A percentile compares a stretch with the other conserved stretches of the same genome.
These are phyloP conservation scores for Illadopsis cleaveri DNA, from an alignment of 2,113 vertebrate species.

Conservation along the genomic window DNA sequence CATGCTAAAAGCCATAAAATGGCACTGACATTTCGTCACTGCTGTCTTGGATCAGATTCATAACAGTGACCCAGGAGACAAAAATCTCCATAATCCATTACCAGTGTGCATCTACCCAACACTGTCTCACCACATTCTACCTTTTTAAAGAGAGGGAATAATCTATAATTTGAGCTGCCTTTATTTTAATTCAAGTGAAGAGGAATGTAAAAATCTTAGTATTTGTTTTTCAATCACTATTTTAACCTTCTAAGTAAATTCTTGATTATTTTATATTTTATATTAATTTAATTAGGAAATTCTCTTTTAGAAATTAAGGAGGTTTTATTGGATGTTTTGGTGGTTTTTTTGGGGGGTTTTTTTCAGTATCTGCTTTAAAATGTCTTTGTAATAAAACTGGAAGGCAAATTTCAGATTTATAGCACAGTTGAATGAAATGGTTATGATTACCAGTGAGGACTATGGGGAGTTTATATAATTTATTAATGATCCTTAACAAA, in stretches of 20 bases:
- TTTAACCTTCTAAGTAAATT: constrained; percentile 40
- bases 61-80: constrained; percentile 28
- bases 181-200: constrained; percentile 8
- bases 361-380: not conserved
- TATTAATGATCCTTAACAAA: not conserved
- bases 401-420: constrained; percentile 20
- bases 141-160: not conserved
- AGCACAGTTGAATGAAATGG: not conserved
- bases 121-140: not conserved
- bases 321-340: not conserved
- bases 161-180: constrained; percentile 10
- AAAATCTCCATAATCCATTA: constrained; percentile 31
- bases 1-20: constrained; percentile 35
- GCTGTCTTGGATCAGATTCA: constrained; percentile 15
- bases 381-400: not conserved
- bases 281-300: constrained; percentile 45
- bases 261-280: constrained; percentile 52
- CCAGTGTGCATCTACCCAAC: not conserved
- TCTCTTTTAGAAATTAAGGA: constrained; percentile 4
- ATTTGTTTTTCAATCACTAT: constrained; percentile 5
- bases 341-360: not conserved
- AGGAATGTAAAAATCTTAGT: not conserved
- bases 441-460: not conserved
- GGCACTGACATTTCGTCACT: not conserved
- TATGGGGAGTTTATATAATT: not conserved